Base-by-base conservation (phyloP, 1,140 invertebrate genomes). In the Thaumetopoea pityocampa region DNA sequence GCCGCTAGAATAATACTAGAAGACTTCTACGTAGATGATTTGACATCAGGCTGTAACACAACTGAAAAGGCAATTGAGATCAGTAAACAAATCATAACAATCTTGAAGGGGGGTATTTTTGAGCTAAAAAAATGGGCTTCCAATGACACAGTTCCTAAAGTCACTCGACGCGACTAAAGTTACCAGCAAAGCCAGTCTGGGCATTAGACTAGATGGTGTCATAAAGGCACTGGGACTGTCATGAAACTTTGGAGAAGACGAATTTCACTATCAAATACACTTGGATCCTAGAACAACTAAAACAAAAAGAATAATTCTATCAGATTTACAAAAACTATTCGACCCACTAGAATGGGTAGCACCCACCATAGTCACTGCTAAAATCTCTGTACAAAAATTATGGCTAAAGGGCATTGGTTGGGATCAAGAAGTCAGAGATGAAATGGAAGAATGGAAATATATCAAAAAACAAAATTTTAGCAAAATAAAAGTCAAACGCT, bases 311-410 rank as follows among this genome's bases (percentile, higher is more conserved):
- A 40, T 15, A 10, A 41, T 55, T 10, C 17, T 54, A 0, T 55
- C 61, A 5, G 40, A 54, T 7, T 43, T 70, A 1, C 49, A 48
- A 4, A 34, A 29, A 29, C 27, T 83, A 0, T 85, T 72, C 30
- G 78, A 86, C 53, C 71, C 67, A 2, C 38, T 78, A 8, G 84
- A 83, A n/a, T 64, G 70, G 19, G 20, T 85, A 3, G 37, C 54
- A 6, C 83, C 85, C 4, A 28, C 71, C 3, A 55, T 64, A 2
- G 55, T 85, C 2, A 43, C 10, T 6, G 58, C 62, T 1, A 87
- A 87, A 53, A 56, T 84, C 0, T 41, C 85, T 0, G 54, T 87
- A 3, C 84, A 87, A 54, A 51, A 63, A 19, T n/a, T 86, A 0
- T 81, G 82, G 77, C 8, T 54, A 11, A 4, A 3, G 5, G 42